Conservation (phyloP, 2,113 vertebrate species). For the Phaethornis superciliosus region DNA sequence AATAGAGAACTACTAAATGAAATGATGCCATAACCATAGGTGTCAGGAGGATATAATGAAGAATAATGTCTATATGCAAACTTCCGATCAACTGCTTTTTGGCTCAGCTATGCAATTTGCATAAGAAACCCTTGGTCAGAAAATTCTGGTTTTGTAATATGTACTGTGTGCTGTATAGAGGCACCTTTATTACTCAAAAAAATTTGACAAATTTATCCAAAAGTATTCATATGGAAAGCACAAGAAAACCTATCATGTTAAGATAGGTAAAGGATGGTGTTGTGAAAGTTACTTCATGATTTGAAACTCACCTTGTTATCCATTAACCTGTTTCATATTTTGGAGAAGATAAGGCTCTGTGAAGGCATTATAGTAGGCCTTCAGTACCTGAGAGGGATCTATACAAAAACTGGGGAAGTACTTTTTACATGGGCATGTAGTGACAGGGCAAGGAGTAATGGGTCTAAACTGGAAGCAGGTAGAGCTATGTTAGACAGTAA, state of each 20-base stretch:
- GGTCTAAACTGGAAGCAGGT: too few relatives aligned
- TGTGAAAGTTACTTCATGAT: neutral
- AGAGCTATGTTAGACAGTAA: too few relatives aligned
- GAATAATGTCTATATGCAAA: rapidly evolving
- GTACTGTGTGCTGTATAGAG: neutral
- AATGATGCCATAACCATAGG: rapidly evolving
- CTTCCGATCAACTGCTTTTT: neutral
- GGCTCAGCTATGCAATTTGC: neutral
- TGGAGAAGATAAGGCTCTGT: too few relatives aligned
- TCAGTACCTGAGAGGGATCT: too few relatives aligned
- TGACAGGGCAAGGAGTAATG: too few relatives aligned
- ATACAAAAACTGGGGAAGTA: too few relatives aligned
- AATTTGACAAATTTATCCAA: neutral
- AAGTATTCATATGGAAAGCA: neutral
- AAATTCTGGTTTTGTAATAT: neutral
- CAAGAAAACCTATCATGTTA: neutral
- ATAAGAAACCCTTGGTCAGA: neutral
- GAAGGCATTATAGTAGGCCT: too few relatives aligned
- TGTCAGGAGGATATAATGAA: neutral
- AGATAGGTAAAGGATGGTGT: neutral
- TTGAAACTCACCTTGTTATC: neutral
- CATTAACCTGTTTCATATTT: neutral
- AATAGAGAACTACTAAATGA: neutral
- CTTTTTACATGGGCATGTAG: too few relatives aligned
- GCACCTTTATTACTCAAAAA: neutral